phyloP scores from a whole-genome alignment of 2,888 invertebrate genomes.

The Glyphotaelius pellucidus region DNA sequence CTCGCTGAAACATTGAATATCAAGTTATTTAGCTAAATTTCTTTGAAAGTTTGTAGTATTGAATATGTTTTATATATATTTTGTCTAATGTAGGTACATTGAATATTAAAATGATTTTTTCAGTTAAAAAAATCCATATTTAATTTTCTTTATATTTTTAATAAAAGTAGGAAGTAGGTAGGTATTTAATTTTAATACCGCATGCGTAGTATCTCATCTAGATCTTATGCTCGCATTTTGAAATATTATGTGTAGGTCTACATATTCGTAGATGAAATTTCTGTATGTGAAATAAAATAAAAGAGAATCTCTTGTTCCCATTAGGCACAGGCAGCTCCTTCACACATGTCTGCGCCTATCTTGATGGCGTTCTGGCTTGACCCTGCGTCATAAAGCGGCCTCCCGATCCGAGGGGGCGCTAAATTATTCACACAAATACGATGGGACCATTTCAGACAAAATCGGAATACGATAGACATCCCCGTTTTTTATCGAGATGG shows the following conservation, averaged over 20 bases:
- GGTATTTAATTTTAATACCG: neutral
- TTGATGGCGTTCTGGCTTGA: conserved; percentile 62
- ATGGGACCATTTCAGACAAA: conserved; percentile 47
- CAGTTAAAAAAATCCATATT: no score
- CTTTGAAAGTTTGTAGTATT: no score
- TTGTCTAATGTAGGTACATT: no score
- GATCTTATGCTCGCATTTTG: neutral
- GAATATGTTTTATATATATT: no score
- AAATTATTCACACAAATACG: conserved; percentile 63
- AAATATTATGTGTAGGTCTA: neutral
- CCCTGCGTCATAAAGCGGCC: conserved; percentile 58
- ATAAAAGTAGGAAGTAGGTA: no score
- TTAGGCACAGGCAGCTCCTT: conserved; percentile 10
- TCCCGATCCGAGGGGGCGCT: conserved; percentile 49
- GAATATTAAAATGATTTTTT: no score
- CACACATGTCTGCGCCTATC: conserved; percentile 51
- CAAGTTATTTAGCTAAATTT: no score
- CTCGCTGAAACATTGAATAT: no score
- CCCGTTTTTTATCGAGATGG: neutral
- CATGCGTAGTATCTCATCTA: neutral
- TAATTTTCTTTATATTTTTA: no score
- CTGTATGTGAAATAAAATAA: neutral
- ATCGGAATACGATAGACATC: conserved; percentile 47
- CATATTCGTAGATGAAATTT: neutral
- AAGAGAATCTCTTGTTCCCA: neutral